Conservation (phyloP, 2,113 vertebrate species). For the Neogobius melanostomus region DNA sequence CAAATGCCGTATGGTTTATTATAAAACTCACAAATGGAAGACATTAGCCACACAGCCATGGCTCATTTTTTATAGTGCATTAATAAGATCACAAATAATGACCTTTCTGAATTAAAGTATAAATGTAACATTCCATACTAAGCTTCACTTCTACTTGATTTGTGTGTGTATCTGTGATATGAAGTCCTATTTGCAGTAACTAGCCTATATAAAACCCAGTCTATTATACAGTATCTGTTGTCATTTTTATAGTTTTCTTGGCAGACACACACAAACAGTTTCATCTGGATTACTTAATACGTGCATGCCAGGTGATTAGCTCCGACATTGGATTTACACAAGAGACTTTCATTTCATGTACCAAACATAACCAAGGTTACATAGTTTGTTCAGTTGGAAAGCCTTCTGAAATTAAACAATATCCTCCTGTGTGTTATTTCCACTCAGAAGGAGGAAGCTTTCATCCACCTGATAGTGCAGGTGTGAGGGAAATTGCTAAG, state of each 20-base stretch:
- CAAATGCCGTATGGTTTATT: background rate
- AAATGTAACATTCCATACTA: no score
- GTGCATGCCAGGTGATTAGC: background rate
- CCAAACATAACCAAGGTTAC: background rate
- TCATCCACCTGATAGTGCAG: background rate
- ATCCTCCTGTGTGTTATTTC: background rate
- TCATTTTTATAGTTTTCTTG: background rate
- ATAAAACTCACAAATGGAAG: no score
- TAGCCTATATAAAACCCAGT: background rate
- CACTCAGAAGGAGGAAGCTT: background rate
- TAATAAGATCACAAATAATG: no score
- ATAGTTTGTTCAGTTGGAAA: no score
- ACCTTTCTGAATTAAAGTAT: no score
- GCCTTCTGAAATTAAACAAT: background rate
- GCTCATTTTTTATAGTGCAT: no score
- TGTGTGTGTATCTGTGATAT: background rate
- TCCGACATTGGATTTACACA: background rate
- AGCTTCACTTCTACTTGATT: no score
- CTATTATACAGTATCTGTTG: no score
- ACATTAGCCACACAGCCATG: no score
- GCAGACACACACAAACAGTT: background rate
- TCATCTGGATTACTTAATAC: background rate
- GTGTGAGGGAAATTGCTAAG: constrained; percentile 8
- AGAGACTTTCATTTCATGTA: no score
- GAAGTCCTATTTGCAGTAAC: background rate